Evolutionary conservation across 2,797 vertebrate species (phyloP).

Genomic region (Cercopithecus hamlyni): DNA sequence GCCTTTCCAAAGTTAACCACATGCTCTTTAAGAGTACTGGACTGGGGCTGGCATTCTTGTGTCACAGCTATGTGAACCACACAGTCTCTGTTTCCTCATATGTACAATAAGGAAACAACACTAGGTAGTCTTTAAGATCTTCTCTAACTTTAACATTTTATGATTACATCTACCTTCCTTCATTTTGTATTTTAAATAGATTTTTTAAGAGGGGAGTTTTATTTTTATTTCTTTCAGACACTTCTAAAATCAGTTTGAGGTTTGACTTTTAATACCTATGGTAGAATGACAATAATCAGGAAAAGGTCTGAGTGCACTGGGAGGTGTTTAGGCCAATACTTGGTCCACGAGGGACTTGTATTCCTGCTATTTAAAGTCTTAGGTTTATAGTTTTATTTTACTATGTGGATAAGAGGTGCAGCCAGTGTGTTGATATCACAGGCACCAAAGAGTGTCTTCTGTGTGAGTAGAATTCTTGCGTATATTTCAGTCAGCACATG

Average conservation of each 20-base stretch:
- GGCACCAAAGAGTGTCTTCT: not conserved
- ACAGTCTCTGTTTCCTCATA: not conserved
- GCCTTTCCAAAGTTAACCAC: not conserved
- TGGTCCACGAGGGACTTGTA: not conserved
- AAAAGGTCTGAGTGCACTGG: not conserved
- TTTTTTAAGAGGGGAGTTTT: not conserved
- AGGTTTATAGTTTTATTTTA: not conserved
- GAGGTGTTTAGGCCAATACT: not conserved
- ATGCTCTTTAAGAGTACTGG: not conserved
- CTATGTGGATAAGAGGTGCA: not conserved
- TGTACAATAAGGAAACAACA: not conserved
- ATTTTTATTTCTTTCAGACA: not conserved
- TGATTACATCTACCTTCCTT: not conserved
- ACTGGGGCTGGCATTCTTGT: not conserved
- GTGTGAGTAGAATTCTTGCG: not conserved
- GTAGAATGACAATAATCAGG: not conserved
- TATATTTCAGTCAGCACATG: slow-evolving; percentile 12
- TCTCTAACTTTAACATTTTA: not conserved
- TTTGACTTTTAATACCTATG: not conserved
- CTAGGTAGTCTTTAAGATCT: not conserved
- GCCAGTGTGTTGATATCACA: not conserved
- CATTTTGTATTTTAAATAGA: slow-evolving; percentile 17
- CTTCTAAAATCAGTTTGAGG: not conserved
- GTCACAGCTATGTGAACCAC: not conserved
- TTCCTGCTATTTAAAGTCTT: not conserved